Evolutionary conservation across 2,797 vertebrate species (phyloP).

Genomic region (Crax fasciolata): DNA sequence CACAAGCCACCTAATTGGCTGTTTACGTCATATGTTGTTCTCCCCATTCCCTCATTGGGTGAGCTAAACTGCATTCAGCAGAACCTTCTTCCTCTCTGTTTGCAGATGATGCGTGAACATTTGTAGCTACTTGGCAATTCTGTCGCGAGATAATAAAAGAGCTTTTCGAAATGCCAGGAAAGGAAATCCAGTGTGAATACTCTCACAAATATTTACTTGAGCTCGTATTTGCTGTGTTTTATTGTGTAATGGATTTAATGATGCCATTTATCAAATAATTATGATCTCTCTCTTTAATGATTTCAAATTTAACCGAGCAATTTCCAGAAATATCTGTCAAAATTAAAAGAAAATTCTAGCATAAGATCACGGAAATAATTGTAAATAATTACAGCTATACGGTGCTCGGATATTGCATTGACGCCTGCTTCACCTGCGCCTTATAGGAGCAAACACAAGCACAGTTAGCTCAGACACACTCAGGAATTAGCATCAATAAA

Average conservation of each 20-base stretch:
- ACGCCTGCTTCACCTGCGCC: not conserved
- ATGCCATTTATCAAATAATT: conserved; percentile 70
- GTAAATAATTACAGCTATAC: not conserved
- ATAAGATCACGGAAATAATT: not conserved
- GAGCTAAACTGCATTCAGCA: conserved; percentile 38
- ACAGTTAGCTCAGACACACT: not conserved
- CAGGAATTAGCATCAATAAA: not conserved
- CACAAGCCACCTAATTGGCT: not conserved
- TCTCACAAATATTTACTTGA: conserved; percentile 69
- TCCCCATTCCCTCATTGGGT: conserved; percentile 19
- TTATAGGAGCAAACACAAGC: not conserved
- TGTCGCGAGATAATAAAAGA: conserved; percentile 65
- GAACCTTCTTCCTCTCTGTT: conserved; percentile 37
- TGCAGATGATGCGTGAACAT: conserved; percentile 56
- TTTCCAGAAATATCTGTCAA: conserved; percentile 60
- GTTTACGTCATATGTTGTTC: not conserved
- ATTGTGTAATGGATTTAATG: conserved; percentile 63
- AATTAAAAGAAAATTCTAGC: conserved; percentile 50
- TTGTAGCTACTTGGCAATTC: conserved; percentile 64
- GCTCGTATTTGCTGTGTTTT: conserved; percentile 48
- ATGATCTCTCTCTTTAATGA: conserved; percentile 43
- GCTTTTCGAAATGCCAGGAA: conserved; percentile 64
- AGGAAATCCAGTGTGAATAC: conserved; percentile 57
- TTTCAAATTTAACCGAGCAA: conserved; percentile 42
- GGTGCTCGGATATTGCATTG: not conserved